phyloP scores from a whole-genome alignment of 2,888 invertebrate species.

The Drosophila conformis region DNA sequence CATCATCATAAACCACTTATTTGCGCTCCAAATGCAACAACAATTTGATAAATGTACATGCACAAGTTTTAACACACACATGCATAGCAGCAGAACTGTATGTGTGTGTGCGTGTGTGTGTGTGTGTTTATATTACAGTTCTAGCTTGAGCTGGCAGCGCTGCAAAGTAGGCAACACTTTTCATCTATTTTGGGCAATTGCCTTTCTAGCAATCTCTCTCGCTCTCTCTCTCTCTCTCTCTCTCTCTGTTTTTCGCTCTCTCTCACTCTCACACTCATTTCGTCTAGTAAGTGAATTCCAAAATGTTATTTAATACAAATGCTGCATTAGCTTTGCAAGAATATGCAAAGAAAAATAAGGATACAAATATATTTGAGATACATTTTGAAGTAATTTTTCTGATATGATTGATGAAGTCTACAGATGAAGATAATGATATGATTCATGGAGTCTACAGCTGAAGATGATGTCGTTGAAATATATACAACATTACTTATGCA shows the following conservation, averaged over 20 bases:
- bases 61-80: constrained; percentile 38
- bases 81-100: not conserved
- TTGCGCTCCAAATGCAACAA: constrained; percentile 79
- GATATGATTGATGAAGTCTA: too few species aligned
- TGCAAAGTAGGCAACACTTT: constrained; percentile 54
- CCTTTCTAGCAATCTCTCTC: not conserved
- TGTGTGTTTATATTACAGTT: constrained; percentile 13
- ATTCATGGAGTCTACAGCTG: too few species aligned
- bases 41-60: constrained; percentile 69
- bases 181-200: not conserved
- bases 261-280: too few species aligned
- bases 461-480: not conserved
- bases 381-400: not conserved
- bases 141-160: constrained; percentile 27
- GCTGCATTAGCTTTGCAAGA: not conserved
- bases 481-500: not conserved
- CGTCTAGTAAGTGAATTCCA: too few species aligned
- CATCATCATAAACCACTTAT: constrained; percentile 76
- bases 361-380: too few species aligned
- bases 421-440: not conserved
- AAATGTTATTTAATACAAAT: not conserved
- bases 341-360: not conserved
- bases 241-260: too few species aligned
- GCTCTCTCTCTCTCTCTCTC: not conserved
- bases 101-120: constrained; percentile 5